phyloP scores from a whole-genome alignment of 2,888 invertebrate species.

The Plagiodera versicolora region DNA sequence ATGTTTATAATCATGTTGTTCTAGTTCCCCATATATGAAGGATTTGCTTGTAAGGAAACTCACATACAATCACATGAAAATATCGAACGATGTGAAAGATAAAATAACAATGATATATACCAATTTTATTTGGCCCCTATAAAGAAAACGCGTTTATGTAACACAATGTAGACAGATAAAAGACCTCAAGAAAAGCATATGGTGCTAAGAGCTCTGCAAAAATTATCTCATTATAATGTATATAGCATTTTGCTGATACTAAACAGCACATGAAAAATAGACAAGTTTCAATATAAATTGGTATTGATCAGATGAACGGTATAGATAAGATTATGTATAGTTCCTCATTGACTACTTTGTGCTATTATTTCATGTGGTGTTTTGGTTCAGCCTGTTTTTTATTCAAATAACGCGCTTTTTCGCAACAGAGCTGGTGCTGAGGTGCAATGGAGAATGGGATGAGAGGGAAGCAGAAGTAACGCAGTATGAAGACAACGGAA shows the following conservation, averaged over 20 bases:
- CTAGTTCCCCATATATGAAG: no score
- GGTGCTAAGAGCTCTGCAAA: neutral
- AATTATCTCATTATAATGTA: neutral
- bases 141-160: no score
- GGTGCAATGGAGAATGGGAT: constrained; percentile 23
- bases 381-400: neutral
- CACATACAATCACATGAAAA: no score
- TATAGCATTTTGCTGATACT: neutral
- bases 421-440: constrained; percentile 14
- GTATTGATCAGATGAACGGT: neutral
- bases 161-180: neutral
- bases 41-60: no score
- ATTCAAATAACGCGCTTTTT: neutral
- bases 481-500: constrained; percentile 29
- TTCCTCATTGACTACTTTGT: no score
- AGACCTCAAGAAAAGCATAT: neutral
- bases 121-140: no score
- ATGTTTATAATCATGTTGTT: no score
- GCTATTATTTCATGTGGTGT: neutral
- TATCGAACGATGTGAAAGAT: no score
- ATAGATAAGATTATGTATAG: no score
- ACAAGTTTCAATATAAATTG: neutral
- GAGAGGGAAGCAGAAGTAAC: constrained; percentile 43
- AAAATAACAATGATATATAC: no score
- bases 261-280: constrained; percentile 1